Evolutionary conservation across 2,797 vertebrate genomes (phyloP), one percentile per base, ranked within the genome.

Genomic region (Agapornis canus): DNA sequence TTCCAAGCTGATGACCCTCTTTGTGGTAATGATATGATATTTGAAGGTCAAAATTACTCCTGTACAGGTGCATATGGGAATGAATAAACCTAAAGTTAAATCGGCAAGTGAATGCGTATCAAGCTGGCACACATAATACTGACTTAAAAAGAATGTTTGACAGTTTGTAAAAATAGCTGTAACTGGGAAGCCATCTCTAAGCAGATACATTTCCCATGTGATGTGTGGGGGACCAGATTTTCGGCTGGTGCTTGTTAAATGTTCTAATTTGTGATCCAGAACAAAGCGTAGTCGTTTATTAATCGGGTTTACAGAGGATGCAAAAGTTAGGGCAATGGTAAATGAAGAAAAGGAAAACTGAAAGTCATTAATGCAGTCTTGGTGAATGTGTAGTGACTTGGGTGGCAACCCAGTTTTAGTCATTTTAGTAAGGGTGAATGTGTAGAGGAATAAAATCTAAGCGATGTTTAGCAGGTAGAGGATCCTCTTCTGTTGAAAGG

Each of bases 141-240:
- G 57, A 89, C 85, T 52, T 75, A 0, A 65, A 89, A 73, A 77
- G n/a, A 57, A 37, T 31, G 29, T 69, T 72, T 79, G 82, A 86
- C 69, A 72, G 31, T 75, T 91, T 75, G 27, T 45, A 91, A 90
- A 94, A 95, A 94, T 95, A 91, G n/a, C 72, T 83, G 45, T 90
- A 83, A 86, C 79, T 92, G 77, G 60, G 51, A 88, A 86, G 27
- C 83, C 61, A 54, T 83, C 54, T 40, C 73, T 69, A 71, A 84
- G 82, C 47, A 76, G 54, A 69, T 76, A 27, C 6, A n/a, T 81
- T 91, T 91, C 77, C 47, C 51, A 4, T 43, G 59, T 32, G 45
- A 81, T 87, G 35, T 22, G 48, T 45, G 19, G 10, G 37, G 39
- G n/a, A 57, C 29, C 31, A 78, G 39, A 54, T 69, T 88, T 88